Conservation (phyloP, 2,797 vertebrate genomes). For the Sibirionetta formosa region DNA sequence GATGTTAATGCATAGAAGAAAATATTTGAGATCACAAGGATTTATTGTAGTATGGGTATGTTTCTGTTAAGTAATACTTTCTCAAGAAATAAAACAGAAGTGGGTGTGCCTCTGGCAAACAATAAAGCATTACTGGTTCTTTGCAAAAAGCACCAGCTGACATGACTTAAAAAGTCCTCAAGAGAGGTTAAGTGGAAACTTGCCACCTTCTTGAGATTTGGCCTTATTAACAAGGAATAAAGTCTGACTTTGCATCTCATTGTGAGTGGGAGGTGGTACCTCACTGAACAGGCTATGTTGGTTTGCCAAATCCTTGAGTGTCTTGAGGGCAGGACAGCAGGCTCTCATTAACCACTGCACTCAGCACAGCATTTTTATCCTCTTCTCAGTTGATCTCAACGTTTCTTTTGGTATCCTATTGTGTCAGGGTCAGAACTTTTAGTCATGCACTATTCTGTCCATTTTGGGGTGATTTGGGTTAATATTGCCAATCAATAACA, state of each 20-base stretch:
- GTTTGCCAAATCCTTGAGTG: background rate
- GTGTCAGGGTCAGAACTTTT: background rate
- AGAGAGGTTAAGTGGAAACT: background rate
- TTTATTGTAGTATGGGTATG: background rate
- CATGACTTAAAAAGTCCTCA: background rate
- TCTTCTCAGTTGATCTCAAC: background rate
- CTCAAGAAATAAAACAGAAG: background rate
- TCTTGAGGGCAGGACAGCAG: background rate
- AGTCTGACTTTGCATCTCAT: background rate
- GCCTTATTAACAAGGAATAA: background rate
- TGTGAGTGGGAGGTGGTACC: background rate
- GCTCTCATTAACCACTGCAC: background rate
- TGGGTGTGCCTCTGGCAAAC: background rate
- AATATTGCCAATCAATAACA: background rate
- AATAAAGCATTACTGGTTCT: background rate
- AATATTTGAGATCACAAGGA: background rate
- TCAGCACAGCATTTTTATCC: background rate
- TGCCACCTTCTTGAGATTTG: background rate
- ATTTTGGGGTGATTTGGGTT: background rate
- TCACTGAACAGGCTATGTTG: background rate
- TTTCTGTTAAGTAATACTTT: conserved; percentile 6
- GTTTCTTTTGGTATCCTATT: background rate
- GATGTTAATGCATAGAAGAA: background rate
- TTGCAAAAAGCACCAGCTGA: background rate
- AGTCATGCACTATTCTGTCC: background rate